A percentile compares a stretch with the other conserved stretches of the same genome.
These are phyloP conservation scores for Tiliqua scincoides DNA, from an alignment of 2,113 vertebrate species.

Conservation along the genomic window DNA sequence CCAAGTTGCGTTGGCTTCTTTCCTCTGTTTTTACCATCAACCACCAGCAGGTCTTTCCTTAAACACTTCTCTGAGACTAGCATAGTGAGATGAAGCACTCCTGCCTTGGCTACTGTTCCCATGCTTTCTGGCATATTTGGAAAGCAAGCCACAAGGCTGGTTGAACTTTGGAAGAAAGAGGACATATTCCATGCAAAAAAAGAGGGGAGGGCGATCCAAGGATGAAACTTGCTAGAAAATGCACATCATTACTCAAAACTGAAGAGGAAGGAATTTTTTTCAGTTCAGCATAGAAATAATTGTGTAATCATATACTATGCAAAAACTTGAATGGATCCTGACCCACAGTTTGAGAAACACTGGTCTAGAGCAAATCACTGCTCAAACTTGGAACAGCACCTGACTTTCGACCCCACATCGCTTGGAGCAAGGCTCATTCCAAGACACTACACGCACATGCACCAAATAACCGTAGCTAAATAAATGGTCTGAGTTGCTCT, in stretches of 20 bases:
- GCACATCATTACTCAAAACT: background rate
- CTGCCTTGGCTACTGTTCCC: background rate
- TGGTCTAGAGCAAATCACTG: conserved; percentile 15
- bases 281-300: background rate
- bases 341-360: too few species aligned
- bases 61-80: background rate
- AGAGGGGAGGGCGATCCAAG: background rate
- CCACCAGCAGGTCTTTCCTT: background rate
- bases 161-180: background rate
- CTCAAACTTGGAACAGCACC: conserved; percentile 51
- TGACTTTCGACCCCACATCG: conserved; percentile 72
- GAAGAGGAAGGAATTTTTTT: background rate
- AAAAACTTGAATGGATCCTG: too few species aligned
- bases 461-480: conserved; percentile 70
- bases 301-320: background rate
- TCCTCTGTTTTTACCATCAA: background rate
- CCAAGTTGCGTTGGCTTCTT: background rate
- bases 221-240: background rate
- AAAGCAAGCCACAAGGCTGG: accelerated
- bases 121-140: background rate
- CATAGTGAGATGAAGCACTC: background rate
- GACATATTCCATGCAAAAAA: background rate
- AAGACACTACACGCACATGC: conserved; percentile 58
- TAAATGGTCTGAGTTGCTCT: conserved; percentile 68
- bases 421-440: conserved; percentile 77